Conservation (phyloP, 2,113 vertebrate species). For the Phasianus colchicus region DNA sequence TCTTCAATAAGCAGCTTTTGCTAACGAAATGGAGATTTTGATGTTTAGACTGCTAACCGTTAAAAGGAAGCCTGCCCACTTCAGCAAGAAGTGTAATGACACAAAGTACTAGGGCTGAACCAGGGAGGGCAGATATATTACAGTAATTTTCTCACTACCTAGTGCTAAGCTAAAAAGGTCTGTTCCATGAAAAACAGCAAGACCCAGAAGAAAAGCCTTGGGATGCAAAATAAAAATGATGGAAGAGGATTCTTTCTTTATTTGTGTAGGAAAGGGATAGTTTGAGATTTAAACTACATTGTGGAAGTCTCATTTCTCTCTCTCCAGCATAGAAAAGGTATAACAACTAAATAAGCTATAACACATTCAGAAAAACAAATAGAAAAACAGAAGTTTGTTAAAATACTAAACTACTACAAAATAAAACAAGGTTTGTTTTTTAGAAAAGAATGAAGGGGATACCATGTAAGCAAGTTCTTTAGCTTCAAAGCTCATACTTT, state of each 20-base stretch:
- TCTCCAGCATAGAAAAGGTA: background rate
- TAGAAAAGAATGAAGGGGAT: background rate
- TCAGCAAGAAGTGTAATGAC: background rate
- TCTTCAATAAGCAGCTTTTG: background rate
- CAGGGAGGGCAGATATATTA: background rate
- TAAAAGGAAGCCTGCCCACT: background rate
- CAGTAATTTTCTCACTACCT: background rate
- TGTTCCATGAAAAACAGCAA: background rate
- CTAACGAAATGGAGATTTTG: background rate
- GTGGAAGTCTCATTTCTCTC: background rate
- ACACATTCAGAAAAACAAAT: background rate
- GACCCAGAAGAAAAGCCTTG: conserved; percentile 8
- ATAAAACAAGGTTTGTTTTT: background rate
- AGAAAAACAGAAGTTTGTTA: background rate
- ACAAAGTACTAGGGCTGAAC: background rate
- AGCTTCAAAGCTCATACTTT: background rate
- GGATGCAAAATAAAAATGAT: background rate
- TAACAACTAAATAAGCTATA: background rate
- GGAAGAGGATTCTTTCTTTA: background rate
- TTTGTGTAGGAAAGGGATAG: background rate
- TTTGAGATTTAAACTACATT: background rate
- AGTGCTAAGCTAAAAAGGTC: background rate
- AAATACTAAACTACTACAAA: background rate
- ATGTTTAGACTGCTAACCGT: background rate
- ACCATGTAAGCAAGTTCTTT: fast-evolving